phyloP scores from a whole-genome alignment of 2,113 vertebrate species.

The Pteruthius melanotis region DNA sequence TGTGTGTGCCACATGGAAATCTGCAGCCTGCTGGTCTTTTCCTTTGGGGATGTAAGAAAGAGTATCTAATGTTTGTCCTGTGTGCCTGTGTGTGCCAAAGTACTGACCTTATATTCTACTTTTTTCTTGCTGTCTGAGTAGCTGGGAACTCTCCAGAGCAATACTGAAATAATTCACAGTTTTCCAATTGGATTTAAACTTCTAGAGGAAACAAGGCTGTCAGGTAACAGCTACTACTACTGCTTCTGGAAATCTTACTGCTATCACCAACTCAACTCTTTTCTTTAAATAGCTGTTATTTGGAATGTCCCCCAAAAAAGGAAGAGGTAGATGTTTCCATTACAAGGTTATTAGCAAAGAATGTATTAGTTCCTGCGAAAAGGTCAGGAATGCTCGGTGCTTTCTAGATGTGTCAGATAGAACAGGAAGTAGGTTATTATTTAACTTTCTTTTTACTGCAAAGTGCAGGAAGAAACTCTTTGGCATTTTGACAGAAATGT shows the following conservation, averaged over 20 bases:
- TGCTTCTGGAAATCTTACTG: neutral
- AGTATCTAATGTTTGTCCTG: neutral
- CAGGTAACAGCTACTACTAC: neutral
- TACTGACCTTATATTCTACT: neutral
- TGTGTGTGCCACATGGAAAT: neutral
- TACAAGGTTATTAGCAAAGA: neutral
- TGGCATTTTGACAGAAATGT: neutral
- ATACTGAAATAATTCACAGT: neutral
- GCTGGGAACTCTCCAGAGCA: neutral
- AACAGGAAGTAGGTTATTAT: neutral
- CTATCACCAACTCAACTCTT: neutral
- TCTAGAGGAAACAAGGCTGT: neutral
- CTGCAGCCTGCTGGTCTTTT: neutral
- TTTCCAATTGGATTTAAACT: neutral
- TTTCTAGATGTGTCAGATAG: neutral
- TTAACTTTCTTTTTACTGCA: neutral
- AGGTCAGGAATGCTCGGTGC: neutral
- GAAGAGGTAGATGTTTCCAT: neutral
- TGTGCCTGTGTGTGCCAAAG: accelerated
- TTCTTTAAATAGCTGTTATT: neutral
- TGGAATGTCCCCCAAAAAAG: neutral
- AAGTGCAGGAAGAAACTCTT: neutral
- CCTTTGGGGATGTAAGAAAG: neutral
- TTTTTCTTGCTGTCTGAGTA: neutral
- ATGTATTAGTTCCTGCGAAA: neutral